A percentile compares a stretch with the other conserved stretches of the same genome.
phyloP scores from a whole-genome alignment of 64 coral and sea anemone species.

The Trachythela sp. region DNA sequence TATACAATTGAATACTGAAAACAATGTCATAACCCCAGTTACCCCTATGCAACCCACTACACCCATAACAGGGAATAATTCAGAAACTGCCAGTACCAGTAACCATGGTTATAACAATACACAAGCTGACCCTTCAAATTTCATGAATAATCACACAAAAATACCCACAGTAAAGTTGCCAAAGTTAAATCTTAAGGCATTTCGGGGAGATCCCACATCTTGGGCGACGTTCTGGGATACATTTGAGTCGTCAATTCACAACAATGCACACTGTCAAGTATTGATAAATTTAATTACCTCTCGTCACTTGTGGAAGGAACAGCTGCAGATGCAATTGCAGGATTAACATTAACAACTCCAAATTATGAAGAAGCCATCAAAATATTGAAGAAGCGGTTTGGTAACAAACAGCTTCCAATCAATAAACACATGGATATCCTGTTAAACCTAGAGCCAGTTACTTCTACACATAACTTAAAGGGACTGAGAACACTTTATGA shows the following conservation, averaged over 20 bases:
- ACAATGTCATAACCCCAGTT: background rate
- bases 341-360: background rate
- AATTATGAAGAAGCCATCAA: background rate
- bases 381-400: background rate
- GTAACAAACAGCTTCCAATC: background rate
- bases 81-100: background rate
- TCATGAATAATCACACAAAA: background rate
- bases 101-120: background rate
- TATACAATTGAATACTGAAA: no score
- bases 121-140: background rate
- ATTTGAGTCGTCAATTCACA: conserved; percentile 9
- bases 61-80: background rate
- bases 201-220: background rate
- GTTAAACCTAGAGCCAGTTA: background rate
- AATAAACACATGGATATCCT: background rate
- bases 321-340: background rate
- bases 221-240: conserved; percentile 30
- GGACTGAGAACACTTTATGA: background rate
- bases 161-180: conserved; percentile 9
- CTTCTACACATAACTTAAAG: background rate
- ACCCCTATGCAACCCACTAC: no score
- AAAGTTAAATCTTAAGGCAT: conserved; percentile 11
- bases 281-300: background rate
- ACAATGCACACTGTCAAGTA: background rate
- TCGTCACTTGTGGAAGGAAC: background rate